Conservation (phyloP, 1,140 invertebrate species). For the Habropoda laboriosa region DNA sequence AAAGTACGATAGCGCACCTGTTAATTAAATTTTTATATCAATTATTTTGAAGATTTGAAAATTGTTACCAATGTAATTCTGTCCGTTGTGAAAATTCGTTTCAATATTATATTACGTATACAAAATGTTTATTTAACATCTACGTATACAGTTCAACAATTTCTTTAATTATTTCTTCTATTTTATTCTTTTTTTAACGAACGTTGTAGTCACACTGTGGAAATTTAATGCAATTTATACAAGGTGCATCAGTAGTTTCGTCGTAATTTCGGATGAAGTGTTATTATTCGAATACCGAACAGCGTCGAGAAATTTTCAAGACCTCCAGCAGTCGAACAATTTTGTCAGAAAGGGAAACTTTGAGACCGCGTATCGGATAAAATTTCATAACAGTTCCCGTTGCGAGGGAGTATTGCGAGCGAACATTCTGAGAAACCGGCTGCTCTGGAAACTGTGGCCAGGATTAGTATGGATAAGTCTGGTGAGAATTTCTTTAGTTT, state of each 20-base stretch:
- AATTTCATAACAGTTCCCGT: constrained; percentile 46
- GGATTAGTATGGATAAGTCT: constrained; percentile 22
- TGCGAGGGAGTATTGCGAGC: constrained; percentile 29
- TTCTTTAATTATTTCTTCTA: too few species aligned
- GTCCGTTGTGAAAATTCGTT: too few species aligned
- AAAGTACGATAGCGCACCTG: too few species aligned
- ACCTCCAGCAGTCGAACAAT: constrained; percentile 2
- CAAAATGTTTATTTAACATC: too few species aligned
- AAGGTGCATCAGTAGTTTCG: neutral
- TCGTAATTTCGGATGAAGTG: neutral
- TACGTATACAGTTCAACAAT: too few species aligned
- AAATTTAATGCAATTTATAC: neutral
- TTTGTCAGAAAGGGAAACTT: constrained; percentile 22
- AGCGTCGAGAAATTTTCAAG: constrained; percentile 13
- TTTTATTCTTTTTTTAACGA: neutral
- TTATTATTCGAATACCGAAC: constrained; percentile 9
- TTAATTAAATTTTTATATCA: too few species aligned
- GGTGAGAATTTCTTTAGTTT: constrained; percentile 25
- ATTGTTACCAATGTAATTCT: too few species aligned
- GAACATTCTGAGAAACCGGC: constrained; percentile 29
- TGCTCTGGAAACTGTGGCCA: neutral
- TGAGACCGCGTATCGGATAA: constrained; percentile 28
- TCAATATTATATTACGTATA: too few species aligned
- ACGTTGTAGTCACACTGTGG: neutral
- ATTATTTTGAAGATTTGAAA: too few species aligned